phyloP scores from a whole-genome alignment of 2,888 invertebrate genomes.

The Trissolcus brochymenae region DNA sequence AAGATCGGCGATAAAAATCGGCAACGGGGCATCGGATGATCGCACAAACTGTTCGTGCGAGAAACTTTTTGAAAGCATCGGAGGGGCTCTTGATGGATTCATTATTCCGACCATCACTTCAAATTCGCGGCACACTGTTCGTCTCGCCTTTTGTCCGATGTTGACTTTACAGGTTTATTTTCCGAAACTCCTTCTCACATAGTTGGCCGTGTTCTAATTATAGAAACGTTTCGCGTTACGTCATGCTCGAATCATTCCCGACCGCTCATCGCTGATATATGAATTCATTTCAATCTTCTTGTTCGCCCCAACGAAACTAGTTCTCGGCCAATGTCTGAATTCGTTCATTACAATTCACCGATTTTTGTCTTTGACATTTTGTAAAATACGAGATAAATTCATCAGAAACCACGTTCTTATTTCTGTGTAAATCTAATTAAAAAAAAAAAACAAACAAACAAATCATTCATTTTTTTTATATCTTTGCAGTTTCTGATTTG shows the following conservation, averaged over 20 bases:
- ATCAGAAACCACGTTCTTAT: no score
- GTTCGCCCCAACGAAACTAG: constrained; percentile 17
- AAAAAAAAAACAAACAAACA: neutral
- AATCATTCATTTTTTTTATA: no score
- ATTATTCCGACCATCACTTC: constrained; percentile 26
- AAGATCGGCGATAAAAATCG: constrained; percentile 50
- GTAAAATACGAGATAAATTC: neutral
- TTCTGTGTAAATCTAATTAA: neutral
- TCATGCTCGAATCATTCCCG: constrained; percentile 28
- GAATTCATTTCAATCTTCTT: constrained; percentile 23
- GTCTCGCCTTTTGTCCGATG: neutral
- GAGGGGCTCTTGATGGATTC: constrained; percentile 28
- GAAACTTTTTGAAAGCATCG: constrained; percentile 42
- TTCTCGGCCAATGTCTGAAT: constrained; percentile 7
- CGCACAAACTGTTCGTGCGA: constrained; percentile 36
- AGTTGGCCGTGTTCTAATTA: constrained; percentile 22
- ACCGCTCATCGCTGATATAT: constrained; percentile 24
- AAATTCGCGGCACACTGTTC: neutral
- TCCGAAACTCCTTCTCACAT: constrained; percentile 1
- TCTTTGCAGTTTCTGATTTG: no score
- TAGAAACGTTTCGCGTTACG: constrained; percentile 21
- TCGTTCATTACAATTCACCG: neutral
- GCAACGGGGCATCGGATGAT: constrained; percentile 25
- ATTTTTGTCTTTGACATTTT: neutral
- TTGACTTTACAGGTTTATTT: neutral